Base-by-base conservation (phyloP, 2,888 invertebrate species). In the Plebejus anna region DNA sequence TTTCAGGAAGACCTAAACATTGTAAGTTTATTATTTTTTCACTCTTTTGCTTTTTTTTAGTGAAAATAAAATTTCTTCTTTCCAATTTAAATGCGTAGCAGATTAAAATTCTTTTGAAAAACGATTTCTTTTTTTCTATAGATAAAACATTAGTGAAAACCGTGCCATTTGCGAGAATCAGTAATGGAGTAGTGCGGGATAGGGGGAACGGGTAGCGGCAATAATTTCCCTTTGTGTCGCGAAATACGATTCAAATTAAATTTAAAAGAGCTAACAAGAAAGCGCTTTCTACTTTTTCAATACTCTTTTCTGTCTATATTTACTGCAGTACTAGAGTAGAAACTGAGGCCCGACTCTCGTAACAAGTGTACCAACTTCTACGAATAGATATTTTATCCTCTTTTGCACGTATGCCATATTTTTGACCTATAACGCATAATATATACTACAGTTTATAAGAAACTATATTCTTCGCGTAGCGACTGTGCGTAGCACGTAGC, bases 211-310 rank as follows among this genome's bases (percentile, higher is more conserved):
- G 32, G 75, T 66, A 72, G 76, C 61, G 72, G 79, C 75, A 78
- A 78, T 80, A 79, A 80, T 78, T 80, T 79, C 78, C 70, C 78
- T 80, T 80, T 80, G 78, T 78, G 78, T 77, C 76, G 66, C 75
- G 55, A 75, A 77, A 79, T 75, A 71, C 57, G 75, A 78, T 77
- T 76, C 76, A 77, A 77, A 77, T 72, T 76, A 76, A 79, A 77
- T 77, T 78, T 80, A 77, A 75, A 75, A 76, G 71, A 66, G 70
- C 70, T 57, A 32, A 75, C 51, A 75, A 36, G 32, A 75, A 75
- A 72, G 75, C 51, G 75, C 32, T 75, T 47, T 16, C 55, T 6
- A 55, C 22, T 16, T 47, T 73, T 51, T 55, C 16, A 47, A 47
- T 55, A n/a, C 75, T 76, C 77, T 77, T 76, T 61, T 55, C 70